A percentile compares a stretch with the other conserved stretches of the same genome.
phyloP scores from a whole-genome alignment of 2,888 invertebrate species.

The Dicycla oo region DNA sequence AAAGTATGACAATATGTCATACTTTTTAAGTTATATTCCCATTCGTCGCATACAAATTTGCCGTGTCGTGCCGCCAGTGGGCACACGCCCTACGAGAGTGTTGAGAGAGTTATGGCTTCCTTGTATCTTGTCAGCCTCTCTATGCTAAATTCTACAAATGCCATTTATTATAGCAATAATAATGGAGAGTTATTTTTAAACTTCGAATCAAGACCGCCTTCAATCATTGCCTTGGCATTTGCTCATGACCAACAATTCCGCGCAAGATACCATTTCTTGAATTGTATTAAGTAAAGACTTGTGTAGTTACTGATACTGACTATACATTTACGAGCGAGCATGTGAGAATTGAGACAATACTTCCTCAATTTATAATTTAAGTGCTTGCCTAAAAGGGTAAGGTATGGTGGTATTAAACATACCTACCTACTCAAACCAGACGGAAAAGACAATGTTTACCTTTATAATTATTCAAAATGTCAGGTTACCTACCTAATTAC shows the following conservation, averaged over 20 bases:
- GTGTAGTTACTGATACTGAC: background rate
- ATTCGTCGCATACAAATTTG: too few relatives aligned
- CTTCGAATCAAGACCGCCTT: conserved; percentile 2
- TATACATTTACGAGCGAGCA: conserved; percentile 11
- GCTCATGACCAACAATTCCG: conserved; percentile 21
- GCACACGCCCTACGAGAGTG: background rate
- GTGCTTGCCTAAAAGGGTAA: conserved; percentile 25
- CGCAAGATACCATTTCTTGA: conserved; percentile 18
- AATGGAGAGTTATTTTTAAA: conserved; percentile 8
- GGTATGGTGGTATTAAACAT: conserved; percentile 27
- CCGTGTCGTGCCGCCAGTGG: too few relatives aligned
- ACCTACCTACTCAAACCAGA: background rate
- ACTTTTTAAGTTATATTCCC: too few relatives aligned
- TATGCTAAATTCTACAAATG: background rate
- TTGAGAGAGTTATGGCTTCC: background rate
- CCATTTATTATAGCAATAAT: background rate
- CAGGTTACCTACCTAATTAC: conserved; percentile 9
- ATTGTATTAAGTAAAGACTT: conserved; percentile 22
- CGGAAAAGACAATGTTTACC: conserved; percentile 18
- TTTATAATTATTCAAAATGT: conserved; percentile 33
- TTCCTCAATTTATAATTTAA: conserved; percentile 42
- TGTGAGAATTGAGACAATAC: conserved; percentile 10
- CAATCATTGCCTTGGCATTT: conserved; percentile 47
- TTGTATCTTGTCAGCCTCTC: background rate
- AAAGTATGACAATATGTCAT: too few relatives aligned